Conservation (phyloP, 2,113 vertebrate species). For the Oryzias javanicus region DNA sequence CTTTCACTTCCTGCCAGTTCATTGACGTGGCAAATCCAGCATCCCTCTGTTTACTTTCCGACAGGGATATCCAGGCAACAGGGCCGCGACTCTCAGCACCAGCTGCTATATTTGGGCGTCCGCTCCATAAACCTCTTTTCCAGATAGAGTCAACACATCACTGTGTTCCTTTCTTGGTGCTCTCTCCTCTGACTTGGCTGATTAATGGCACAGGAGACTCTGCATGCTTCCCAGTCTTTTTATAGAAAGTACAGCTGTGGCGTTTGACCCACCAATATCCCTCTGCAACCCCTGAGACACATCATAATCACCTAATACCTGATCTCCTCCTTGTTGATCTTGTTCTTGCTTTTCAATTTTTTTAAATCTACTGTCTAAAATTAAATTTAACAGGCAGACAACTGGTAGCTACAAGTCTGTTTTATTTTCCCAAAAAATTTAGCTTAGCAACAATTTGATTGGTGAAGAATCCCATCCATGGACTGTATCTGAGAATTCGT, state of each 20-base stretch:
- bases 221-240: constrained; percentile 69
- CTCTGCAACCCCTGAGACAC: background rate
- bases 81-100: constrained; percentile 26
- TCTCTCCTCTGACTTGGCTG: constrained; percentile 45
- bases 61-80: constrained; percentile 67
- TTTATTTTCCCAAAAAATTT: too few relatives aligned
- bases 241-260: constrained; percentile 77
- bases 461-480: too few relatives aligned
- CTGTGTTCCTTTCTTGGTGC: constrained; percentile 75
- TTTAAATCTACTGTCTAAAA: too few relatives aligned
- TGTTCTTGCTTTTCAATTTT: too few relatives aligned
- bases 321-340: background rate
- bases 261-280: constrained; percentile 29
- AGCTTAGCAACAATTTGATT: too few relatives aligned
- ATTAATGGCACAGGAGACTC: constrained; percentile 52
- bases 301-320: constrained; percentile 19
- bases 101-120: constrained; percentile 80
- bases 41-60: constrained; percentile 64
- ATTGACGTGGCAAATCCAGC: constrained; percentile 59
- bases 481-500: too few relatives aligned
- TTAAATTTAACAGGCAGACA: too few relatives aligned
- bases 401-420: too few relatives aligned
- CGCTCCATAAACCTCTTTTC: constrained; percentile 52
- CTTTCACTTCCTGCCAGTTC: constrained; percentile 51
- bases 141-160: constrained; percentile 41